A percentile compares a stretch with the other conserved stretches of the same genome.
Conservation (phyloP, 2,888 invertebrate genomes). For the Rhyacophila evoluta region DNA sequence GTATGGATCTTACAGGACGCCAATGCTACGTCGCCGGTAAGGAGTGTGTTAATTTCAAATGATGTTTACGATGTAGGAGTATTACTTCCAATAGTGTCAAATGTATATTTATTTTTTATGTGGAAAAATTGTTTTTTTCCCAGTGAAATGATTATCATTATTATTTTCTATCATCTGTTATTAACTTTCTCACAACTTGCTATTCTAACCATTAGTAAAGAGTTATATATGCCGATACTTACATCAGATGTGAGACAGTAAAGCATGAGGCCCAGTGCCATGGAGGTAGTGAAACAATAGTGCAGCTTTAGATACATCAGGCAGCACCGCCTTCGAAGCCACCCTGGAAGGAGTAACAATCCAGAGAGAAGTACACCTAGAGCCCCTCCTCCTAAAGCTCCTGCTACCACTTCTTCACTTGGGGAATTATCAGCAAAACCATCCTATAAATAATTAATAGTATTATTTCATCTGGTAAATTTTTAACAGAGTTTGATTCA, state of each 20-base stretch:
- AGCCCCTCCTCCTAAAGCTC: constrained; percentile 68
- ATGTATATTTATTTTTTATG: too few species aligned
- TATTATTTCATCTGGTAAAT: not conserved
- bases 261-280: constrained; percentile 51
- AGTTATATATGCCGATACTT: not conserved
- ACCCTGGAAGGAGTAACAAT: constrained; percentile 64
- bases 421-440: constrained; percentile 55
- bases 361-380: constrained; percentile 65
- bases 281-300: constrained; percentile 64
- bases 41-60: too few species aligned
- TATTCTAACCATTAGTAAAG: not conserved
- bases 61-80: too few species aligned
- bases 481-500: too few species aligned
- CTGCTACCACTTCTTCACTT: constrained; percentile 65
- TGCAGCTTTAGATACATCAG: constrained; percentile 77
- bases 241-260: constrained; percentile 51
- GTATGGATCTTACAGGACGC: too few species aligned
- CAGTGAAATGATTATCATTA: too few species aligned
- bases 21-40: too few species aligned
- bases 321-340: constrained; percentile 69
- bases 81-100: too few species aligned
- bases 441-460: constrained; percentile 28
- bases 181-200: too few species aligned
- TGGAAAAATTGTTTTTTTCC: too few species aligned
- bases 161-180: too few species aligned